These are phyloP conservation scores for Polydrusus pterygomalis DNA, from an alignment of 2,888 invertebrate species.

Conservation along the genomic window DNA sequence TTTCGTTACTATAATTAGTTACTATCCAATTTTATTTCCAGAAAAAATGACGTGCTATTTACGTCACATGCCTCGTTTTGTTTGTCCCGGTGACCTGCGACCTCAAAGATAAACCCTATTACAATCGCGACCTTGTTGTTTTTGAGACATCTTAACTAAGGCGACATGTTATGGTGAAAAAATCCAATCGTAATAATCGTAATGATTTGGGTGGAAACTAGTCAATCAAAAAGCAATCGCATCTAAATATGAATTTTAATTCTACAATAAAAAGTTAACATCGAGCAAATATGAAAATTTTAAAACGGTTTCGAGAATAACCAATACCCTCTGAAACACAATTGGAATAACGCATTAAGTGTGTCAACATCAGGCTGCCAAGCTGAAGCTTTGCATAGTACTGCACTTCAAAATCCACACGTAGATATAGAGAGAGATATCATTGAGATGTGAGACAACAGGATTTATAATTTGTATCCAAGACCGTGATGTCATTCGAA, in stretches of 20 bases:
- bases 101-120: slow-evolving; percentile 36
- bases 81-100: slow-evolving; percentile 63
- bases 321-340: too few relatives aligned
- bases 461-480: too few relatives aligned
- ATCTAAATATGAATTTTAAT: neutral
- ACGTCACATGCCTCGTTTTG: slow-evolving; percentile 60
- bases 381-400: too few relatives aligned
- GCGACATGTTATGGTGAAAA: slow-evolving; percentile 32
- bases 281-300: too few relatives aligned
- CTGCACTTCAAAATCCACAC: too few relatives aligned
- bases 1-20: slow-evolving; percentile 12
- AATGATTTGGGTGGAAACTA: neutral
- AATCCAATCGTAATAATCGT: slow-evolving; percentile 2
- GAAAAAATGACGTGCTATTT: slow-evolving; percentile 57
- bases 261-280: neutral
- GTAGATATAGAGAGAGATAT: too few relatives aligned
- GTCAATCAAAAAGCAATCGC: neutral
- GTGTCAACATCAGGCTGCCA: too few relatives aligned
- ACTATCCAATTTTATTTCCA: slow-evolving; percentile 33
- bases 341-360: too few relatives aligned
- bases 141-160: slow-evolving; percentile 32
- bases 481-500: too few relatives aligned
- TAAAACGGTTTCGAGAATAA: too few relatives aligned
- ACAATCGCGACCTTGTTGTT: slow-evolving; percentile 33
- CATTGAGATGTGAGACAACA: too few relatives aligned